Conservation (phyloP, 2,888 invertebrate genomes). For the Ichneumoninae sp. region DNA sequence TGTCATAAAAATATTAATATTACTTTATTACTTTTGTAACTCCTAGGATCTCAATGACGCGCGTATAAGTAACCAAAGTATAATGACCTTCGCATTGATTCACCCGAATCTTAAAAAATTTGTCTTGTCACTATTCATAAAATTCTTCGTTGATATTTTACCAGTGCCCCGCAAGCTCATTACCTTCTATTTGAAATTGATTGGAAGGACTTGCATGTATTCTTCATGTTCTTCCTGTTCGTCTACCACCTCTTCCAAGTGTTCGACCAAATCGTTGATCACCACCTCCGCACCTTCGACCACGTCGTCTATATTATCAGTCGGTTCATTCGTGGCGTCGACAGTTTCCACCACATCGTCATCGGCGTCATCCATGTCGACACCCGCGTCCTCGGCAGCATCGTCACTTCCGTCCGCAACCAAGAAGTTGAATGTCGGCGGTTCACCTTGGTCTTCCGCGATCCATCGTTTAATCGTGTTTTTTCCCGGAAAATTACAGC, state of each 20-base stretch:
- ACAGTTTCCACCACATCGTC: slow-evolving; percentile 7
- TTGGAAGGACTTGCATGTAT: slow-evolving; percentile 17
- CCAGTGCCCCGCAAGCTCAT: too few relatives aligned
- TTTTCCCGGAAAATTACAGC: slow-evolving; percentile 61
- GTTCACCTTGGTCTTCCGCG: slow-evolving; percentile 27
- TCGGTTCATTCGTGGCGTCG: not conserved
- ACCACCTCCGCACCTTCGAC: slow-evolving; percentile 16
- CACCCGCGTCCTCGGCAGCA: slow-evolving; percentile 4
- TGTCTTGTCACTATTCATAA: not conserved
- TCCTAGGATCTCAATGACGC: too few relatives aligned
- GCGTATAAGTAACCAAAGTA: not conserved
- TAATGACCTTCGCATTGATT: not conserved
- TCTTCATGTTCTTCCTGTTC: slow-evolving; percentile 12
- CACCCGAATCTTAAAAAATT: not conserved
- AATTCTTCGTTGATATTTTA: not conserved
- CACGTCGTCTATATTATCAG: not conserved
- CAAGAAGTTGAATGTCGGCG: not conserved
- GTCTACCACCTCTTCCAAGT: slow-evolving; percentile 22
- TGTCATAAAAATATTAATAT: not conserved
- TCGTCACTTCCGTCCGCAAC: slow-evolving; percentile 1
- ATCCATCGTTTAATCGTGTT: slow-evolving; percentile 62
- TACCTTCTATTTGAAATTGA: not conserved
- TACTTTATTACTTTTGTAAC: not conserved
- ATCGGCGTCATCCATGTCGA: not conserved
- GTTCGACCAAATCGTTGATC: slow-evolving; percentile 33